A percentile compares a stretch with the other conserved stretches of the same genome.
Conservation (phyloP, 1,140 invertebrate species). For the Euglossa dilemma region DNA sequence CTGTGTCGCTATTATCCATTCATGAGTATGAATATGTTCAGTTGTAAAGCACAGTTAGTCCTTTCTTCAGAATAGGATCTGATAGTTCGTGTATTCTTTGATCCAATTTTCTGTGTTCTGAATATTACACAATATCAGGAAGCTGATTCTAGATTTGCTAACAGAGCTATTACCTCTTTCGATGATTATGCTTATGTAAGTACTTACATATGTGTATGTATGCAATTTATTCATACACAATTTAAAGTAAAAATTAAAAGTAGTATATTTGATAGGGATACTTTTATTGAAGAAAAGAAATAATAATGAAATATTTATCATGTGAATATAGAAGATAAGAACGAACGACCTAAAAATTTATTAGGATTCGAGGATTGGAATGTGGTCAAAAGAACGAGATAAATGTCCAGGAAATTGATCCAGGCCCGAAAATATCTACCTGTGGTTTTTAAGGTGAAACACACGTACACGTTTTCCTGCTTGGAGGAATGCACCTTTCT, state of each 20-base stretch:
- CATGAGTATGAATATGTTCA: slow-evolving; percentile 9
- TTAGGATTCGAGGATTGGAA: not conserved
- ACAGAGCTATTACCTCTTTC: too few relatives aligned
- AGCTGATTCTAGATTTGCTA: too few relatives aligned
- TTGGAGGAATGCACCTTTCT: not conserved
- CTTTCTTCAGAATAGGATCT: slow-evolving; percentile 11
- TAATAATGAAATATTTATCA: not conserved
- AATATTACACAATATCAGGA: too few relatives aligned
- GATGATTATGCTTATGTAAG: too few relatives aligned
- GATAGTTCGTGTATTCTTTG: not conserved
- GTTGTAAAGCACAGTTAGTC: slow-evolving; percentile 9
- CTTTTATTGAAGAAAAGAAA: too few relatives aligned
- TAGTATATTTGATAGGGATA: not conserved
- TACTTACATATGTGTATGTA: too few relatives aligned
- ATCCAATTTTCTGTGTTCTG: not conserved
- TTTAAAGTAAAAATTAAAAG: not conserved
- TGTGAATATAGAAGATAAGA: not conserved
- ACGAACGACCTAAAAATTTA: not conserved
- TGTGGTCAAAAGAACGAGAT: slow-evolving; percentile 5
- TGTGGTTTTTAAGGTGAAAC: not conserved
- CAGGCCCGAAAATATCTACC: slow-evolving; percentile 6
- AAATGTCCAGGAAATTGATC: slow-evolving; percentile 9
- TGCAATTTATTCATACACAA: not conserved
- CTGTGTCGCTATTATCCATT: slow-evolving; percentile 32
- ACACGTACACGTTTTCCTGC: not conserved